phyloP scores from a whole-genome alignment of 1,140 invertebrate genomes.

The Oscheius sp. region DNA sequence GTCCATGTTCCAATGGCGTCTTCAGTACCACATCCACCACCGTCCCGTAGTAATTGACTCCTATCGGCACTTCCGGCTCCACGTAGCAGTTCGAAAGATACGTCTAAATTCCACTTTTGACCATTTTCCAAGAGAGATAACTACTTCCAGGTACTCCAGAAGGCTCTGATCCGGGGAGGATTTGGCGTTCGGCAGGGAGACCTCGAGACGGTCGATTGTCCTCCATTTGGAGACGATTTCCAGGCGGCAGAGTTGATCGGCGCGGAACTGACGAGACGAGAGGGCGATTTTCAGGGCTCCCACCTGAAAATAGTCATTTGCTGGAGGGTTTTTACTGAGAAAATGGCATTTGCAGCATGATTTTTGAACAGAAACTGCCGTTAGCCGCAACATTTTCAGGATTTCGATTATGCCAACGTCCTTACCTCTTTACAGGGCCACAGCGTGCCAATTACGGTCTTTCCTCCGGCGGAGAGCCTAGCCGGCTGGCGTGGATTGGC shows the following conservation, averaged over 20 bases:
- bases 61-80: not conserved
- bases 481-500: conserved; percentile 25
- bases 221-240: not conserved
- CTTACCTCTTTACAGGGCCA: conserved; percentile 42
- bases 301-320: no score
- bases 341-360: no score
- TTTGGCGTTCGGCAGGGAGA: not conserved
- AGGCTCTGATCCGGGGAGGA: not conserved
- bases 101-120: not conserved
- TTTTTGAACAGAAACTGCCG: no score
- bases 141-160: not conserved
- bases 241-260: not conserved
- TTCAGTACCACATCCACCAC: not conserved
- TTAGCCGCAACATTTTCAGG: no score
- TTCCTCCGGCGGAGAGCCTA: not conserved
- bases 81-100: conserved; percentile 25
- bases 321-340: no score
- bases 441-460: conserved; percentile 6
- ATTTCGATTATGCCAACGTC: not conserved
- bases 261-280: not conserved
- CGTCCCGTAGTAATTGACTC: conserved; percentile 17
- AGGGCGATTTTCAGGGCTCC: not conserved
- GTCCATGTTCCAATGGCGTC: not conserved
- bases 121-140: conserved; percentile 3
- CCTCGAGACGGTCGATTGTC: not conserved